Evolutionary conservation across 2,888 invertebrate genomes (phyloP).

Genomic region (Eledona agricola): DNA sequence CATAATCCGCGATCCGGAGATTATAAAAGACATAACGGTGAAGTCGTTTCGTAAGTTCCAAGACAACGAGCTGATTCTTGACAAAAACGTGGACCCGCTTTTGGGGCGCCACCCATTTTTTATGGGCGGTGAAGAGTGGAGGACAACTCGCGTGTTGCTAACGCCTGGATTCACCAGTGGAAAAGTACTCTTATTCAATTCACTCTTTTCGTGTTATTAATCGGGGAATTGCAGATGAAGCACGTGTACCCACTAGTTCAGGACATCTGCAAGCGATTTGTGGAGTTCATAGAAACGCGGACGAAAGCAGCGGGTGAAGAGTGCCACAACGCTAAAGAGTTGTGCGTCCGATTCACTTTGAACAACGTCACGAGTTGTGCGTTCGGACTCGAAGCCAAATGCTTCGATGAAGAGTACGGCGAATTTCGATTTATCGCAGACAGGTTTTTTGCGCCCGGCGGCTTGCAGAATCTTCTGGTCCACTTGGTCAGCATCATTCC

Average conservation of each 20-base stretch:
- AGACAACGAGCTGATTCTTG: constrained; percentile 56
- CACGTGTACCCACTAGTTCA: constrained; percentile 60
- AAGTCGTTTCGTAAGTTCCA: constrained; percentile 58
- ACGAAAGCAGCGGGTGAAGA: constrained; percentile 47
- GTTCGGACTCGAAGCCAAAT: constrained; percentile 61
- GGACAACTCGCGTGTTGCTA: constrained; percentile 62
- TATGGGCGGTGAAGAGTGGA: constrained; percentile 64
- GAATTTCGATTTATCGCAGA: constrained; percentile 48
- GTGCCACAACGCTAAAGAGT: constrained; percentile 59
- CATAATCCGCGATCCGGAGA: constrained; percentile 55
- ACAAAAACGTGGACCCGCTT: constrained; percentile 62
- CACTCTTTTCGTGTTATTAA: constrained; percentile 1
- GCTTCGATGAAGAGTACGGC: constrained; percentile 52
- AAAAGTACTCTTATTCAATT: constrained; percentile 54
- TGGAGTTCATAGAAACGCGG: constrained; percentile 57
- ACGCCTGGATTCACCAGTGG: constrained; percentile 64
- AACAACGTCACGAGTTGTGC: constrained; percentile 63
- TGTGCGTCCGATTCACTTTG: constrained; percentile 49
- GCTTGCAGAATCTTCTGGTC: constrained; percentile 28
- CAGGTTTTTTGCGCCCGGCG: constrained; percentile 38
- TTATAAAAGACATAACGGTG: constrained; percentile 53
- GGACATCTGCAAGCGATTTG: constrained; percentile 60
- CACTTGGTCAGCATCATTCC: constrained; percentile 32
- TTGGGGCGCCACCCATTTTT: constrained; percentile 63
- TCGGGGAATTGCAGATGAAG: constrained; percentile 50